These are phyloP conservation scores for Andrena camellia DNA, from an alignment of 2,888 invertebrate species.

Conservation along the genomic window DNA sequence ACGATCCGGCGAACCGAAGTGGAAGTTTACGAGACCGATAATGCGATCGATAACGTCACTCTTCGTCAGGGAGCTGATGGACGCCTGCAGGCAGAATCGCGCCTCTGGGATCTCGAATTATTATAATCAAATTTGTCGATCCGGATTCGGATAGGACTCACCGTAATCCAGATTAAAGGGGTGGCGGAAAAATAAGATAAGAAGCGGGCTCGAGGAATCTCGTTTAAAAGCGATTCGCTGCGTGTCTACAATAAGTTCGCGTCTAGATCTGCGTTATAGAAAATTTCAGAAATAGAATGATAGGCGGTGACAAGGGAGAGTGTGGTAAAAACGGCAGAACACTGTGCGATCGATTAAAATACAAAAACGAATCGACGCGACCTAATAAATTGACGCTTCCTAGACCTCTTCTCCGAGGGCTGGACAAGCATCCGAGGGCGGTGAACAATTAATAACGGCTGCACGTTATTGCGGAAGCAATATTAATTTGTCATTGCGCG, in stretches of 20 bases:
- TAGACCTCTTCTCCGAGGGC: not conserved
- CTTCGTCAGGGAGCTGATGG: constrained; percentile 67
- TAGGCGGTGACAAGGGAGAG: too few species aligned
- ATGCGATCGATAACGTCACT: constrained; percentile 72
- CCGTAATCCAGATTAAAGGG: constrained; percentile 34
- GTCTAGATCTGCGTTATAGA: too few species aligned
- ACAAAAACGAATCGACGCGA: not conserved
- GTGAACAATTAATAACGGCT: constrained; percentile 53
- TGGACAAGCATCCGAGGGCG: constrained; percentile 41
- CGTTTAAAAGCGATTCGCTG: not conserved
- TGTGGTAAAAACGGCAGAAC: too few species aligned
- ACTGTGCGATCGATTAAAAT: not conserved
- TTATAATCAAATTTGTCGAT: constrained; percentile 69
- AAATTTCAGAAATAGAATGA: too few species aligned
- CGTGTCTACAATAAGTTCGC: too few species aligned
- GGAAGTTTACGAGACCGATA: constrained; percentile 73
- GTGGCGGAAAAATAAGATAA: constrained; percentile 12
- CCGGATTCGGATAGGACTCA: constrained; percentile 44
- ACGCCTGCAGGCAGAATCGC: constrained; percentile 45
- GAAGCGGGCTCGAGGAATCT: not conserved
- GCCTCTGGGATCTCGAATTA: constrained; percentile 42
- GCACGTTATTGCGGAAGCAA: constrained; percentile 59
- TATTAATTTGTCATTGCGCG: constrained; percentile 69
- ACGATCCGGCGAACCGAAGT: constrained; percentile 64
- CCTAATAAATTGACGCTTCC: constrained; percentile 1